These are phyloP conservation scores for Bombus waltoni DNA, from an alignment of 1,140 invertebrate genomes.

Conservation along the genomic window DNA sequence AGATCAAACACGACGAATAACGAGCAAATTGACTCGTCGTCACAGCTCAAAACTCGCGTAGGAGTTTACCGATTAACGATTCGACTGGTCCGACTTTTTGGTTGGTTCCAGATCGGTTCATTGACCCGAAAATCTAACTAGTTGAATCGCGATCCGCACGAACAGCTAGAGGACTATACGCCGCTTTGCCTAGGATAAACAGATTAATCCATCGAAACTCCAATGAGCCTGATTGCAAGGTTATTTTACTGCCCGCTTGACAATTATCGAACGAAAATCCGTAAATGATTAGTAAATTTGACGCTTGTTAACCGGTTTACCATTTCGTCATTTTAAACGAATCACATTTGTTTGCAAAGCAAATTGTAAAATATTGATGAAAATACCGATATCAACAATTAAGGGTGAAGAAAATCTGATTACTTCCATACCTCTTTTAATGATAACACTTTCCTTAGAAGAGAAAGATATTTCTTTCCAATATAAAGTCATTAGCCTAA, in stretches of 20 bases:
- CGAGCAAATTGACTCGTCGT: no score
- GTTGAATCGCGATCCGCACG: slow-evolving; percentile 35
- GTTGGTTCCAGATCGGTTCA: slow-evolving; percentile 14
- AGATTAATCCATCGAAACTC: slow-evolving; percentile 39
- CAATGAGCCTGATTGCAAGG: slow-evolving; percentile 27
- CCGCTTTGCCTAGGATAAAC: slow-evolving; percentile 21
- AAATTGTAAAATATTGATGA: neutral
- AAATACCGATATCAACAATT: no score
- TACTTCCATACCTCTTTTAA: neutral
- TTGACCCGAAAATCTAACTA: slow-evolving; percentile 23
- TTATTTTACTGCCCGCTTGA: neutral
- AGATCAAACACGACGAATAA: no score
- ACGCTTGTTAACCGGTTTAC: neutral
- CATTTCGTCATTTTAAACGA: neutral
- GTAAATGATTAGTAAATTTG: neutral
- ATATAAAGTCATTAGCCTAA: no score
- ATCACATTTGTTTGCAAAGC: no score
- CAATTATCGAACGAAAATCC: slow-evolving; percentile 8
- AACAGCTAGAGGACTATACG: slow-evolving; percentile 13
- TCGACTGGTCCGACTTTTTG: slow-evolving; percentile 16
- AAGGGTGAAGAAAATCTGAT: neutral
- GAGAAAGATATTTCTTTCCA: neutral
- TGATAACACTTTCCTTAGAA: neutral
- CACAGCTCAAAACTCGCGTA: neutral
- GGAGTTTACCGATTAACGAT: neutral